A percentile compares a stretch with the other conserved stretches of the same genome.
Evolutionary conservation across 2,113 vertebrate species (phyloP).

Genomic region (Symphodus melops): DNA sequence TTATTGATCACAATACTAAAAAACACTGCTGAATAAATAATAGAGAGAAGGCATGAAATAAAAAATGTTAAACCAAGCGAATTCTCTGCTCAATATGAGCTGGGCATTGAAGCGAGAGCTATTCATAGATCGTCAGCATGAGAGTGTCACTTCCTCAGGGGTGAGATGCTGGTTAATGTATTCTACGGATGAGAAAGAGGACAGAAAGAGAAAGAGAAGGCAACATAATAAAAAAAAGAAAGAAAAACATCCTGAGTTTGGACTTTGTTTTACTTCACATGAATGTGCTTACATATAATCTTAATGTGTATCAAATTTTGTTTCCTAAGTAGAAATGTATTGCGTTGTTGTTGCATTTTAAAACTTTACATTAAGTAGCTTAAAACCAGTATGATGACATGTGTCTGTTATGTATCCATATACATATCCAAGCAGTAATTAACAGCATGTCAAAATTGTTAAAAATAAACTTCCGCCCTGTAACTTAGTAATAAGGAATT

Average conservation of each 20-base stretch:
- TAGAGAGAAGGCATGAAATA: conserved; percentile 40
- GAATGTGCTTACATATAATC: neutral
- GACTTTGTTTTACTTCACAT: neutral
- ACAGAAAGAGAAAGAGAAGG: conserved; percentile 17
- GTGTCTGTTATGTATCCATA: neutral
- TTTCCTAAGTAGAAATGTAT: neutral
- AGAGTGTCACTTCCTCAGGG: conserved; percentile 35
- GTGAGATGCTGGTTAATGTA: conserved; percentile 42
- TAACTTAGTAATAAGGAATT: conserved; percentile 6
- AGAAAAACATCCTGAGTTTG: neutral
- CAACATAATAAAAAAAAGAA: conserved; percentile 1
- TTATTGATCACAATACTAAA: conserved; percentile 38
- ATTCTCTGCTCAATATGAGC: conserved; percentile 36
- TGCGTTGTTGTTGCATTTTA: conserved; percentile 7
- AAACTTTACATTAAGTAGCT: neutral
- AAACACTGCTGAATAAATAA: conserved; percentile 11
- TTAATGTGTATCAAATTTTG: neutral
- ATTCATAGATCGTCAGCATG: conserved; percentile 51
- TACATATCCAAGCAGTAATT: conserved; percentile 1
- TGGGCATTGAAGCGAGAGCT: conserved; percentile 47
- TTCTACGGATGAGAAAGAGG: conserved; percentile 30
- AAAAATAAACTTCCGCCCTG: conserved; percentile 8
- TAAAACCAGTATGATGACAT: neutral
- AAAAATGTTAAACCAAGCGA: conserved; percentile 56
- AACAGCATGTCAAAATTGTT: conserved; percentile 10